Evolutionary conservation across 2,113 vertebrate genomes (phyloP), one percentile per base, ranked within the genome.

Genomic region (Zeus faber): DNA sequence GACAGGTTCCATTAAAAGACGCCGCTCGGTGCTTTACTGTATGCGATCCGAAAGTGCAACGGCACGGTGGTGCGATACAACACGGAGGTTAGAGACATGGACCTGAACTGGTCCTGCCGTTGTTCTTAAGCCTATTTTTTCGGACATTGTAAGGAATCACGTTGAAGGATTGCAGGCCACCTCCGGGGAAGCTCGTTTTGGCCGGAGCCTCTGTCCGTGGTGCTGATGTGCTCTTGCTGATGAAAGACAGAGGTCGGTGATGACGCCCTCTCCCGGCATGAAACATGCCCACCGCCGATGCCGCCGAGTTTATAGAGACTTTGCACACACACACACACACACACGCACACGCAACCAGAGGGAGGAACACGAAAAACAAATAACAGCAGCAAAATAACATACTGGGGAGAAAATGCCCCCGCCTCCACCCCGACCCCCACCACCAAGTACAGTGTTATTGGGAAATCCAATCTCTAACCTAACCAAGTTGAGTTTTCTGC

Each of bases 401-500:
- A 25, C 41, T 60, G 52, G 39, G 52, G 64, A 57, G 58, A 71
- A 4, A 14, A 37, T 14, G 13, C 33, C 33, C 9, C 11, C 33
- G 11, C 2, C 11, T n/a, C 33, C 14, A 13, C 9, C 33, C 33
- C 4, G 4, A 72, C 66, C 35, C 1, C 56, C 49, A 58, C 54
- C 45, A 33, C 17, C 59, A 51, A n/a, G 23, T 23, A 70, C 65
- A 76, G 25, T 45, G 76, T 33, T 49, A 37, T 81, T 74, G 58
- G 77, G 75, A 77, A 86, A 87, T 83, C 76, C 72, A 86, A 83
- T 88, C 71, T 80, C 63, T 77, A 70, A 73, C 54, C 64, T 85
- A 86, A 85, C 76, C 76, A 78, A 80, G 81, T 80, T 81, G 60
- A 78, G 78, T 81, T 87, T 85, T 87, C 80, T 79, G 81, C 81